Evolutionary conservation across 2,797 vertebrate species (phyloP).

Genomic region (Anguilla megastoma): DNA sequence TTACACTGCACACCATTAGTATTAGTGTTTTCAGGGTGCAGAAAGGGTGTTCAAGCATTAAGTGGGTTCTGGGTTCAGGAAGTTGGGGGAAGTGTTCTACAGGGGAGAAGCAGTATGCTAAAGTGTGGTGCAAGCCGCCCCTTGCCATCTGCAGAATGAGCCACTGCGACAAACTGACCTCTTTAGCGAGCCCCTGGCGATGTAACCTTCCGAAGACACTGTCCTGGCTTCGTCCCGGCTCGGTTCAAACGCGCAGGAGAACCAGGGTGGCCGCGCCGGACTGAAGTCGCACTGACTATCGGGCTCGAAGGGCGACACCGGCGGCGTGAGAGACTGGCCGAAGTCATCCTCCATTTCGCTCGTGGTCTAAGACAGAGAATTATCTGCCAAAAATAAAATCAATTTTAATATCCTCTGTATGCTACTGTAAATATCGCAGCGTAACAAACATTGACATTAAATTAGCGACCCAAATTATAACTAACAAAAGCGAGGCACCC

Average conservation of each 20-base stretch:
- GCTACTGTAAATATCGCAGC: neutral
- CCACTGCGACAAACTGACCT: slow-evolving; percentile 66
- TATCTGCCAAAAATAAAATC: neutral
- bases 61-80: neutral
- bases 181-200: slow-evolving; percentile 83
- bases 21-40: neutral
- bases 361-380: neutral
- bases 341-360: slow-evolving; percentile 78
- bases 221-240: slow-evolving; percentile 66
- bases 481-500: no score
- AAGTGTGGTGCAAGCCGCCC: neutral
- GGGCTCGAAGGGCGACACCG: slow-evolving; percentile 73
- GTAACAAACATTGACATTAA: neutral
- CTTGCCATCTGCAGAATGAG: neutral
- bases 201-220: slow-evolving; percentile 80
- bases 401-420: neutral
- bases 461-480: no score
- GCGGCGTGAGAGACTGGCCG: slow-evolving; percentile 71
- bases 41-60: neutral
- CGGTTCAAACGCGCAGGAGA: slow-evolving; percentile 79
- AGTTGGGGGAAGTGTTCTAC: neutral
- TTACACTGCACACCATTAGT: neutral
- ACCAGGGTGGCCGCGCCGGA: slow-evolving; percentile 70
- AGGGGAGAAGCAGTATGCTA: neutral
- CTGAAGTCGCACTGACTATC: slow-evolving; percentile 72